These are phyloP conservation scores for Alitta virens DNA, from an alignment of 2,888 invertebrate species.

Conservation along the genomic window DNA sequence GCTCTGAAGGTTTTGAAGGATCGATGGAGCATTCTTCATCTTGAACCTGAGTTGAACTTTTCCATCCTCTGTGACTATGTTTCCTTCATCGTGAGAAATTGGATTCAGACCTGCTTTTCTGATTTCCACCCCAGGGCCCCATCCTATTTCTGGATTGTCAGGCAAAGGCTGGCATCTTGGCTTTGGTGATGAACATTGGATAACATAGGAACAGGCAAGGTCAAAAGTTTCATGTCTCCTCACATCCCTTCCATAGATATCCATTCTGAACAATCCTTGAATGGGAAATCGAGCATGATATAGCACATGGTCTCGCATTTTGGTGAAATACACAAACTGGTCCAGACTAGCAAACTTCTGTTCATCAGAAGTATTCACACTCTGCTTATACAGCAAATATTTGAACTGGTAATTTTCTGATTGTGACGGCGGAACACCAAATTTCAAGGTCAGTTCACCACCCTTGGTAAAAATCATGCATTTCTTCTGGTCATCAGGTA, in stretches of 20 bases:
- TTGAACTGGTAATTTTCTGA: conserved; percentile 42
- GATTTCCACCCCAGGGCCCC: conserved; percentile 47
- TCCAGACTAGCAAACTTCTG: conserved; percentile 38
- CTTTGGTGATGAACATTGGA: conserved; percentile 40
- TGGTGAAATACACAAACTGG: conserved; percentile 48
- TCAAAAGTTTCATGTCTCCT: conserved; percentile 44
- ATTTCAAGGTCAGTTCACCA: conserved; percentile 43
- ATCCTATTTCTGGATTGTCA: conserved; percentile 50
- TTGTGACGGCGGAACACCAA: conserved; percentile 35
- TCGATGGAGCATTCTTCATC: conserved; percentile 37
- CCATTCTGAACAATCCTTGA: conserved; percentile 48
- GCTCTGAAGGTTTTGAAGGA: conserved; percentile 46
- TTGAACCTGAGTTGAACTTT: conserved; percentile 44
- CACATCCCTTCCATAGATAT: conserved; percentile 47
- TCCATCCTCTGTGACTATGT: conserved; percentile 45
- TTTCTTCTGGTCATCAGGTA: conserved; percentile 34
- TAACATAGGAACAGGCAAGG: conserved; percentile 49
- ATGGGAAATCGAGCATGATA: conserved; percentile 43
- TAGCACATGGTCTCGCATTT: conserved; percentile 36
- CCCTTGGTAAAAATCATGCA: conserved; percentile 38
- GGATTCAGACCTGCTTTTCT: conserved; percentile 43
- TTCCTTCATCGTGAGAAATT: conserved; percentile 43
- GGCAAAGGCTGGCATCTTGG: conserved; percentile 44
- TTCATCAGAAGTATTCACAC: conserved; percentile 13
- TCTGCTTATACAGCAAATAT: conserved; percentile 42